Evolutionary conservation across 2,888 invertebrate species (phyloP).

Genomic region (Catocala nupta): DNA sequence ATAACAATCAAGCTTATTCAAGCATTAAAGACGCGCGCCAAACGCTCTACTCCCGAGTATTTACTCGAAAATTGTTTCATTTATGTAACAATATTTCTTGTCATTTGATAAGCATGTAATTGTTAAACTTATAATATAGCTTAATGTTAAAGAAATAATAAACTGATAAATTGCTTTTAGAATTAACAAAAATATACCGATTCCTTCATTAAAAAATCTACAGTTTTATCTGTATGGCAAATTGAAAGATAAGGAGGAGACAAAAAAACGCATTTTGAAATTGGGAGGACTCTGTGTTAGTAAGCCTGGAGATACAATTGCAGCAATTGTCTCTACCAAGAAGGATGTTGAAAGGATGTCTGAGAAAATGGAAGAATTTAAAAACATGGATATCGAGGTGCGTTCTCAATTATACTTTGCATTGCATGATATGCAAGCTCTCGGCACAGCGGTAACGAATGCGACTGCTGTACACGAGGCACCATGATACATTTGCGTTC

Average conservation of each 20-base stretch:
- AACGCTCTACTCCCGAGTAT: too few relatives aligned
- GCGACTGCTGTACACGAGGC: too few relatives aligned
- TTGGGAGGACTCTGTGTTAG: conserved; percentile 92
- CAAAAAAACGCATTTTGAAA: conserved; percentile 90
- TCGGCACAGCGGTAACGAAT: too few relatives aligned
- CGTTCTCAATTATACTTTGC: not conserved
- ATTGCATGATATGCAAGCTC: too few relatives aligned
- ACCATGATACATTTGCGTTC: too few relatives aligned
- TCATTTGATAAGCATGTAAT: too few relatives aligned
- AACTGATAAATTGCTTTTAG: conserved; percentile 63
- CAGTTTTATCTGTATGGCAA: conserved; percentile 91
- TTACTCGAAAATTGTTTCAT: too few relatives aligned
- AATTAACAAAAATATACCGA: conserved; percentile 89
- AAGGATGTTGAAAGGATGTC: conserved; percentile 90
- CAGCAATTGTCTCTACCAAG: conserved; percentile 92
- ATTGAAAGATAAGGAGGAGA: conserved; percentile 86
- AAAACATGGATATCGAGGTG: conserved; percentile 90
- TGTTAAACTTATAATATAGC: too few relatives aligned
- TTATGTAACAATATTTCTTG: too few relatives aligned
- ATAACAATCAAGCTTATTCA: too few relatives aligned
- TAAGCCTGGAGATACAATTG: conserved; percentile 89
- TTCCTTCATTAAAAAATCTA: conserved; percentile 92
- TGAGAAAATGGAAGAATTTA: conserved; percentile 89
- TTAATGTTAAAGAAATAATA: too few relatives aligned
- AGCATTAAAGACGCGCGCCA: too few relatives aligned